Percentiles rank a stretch among this genome's conserved stretches.
phyloP scores from a whole-genome alignment of 2,888 invertebrate genomes.

The Polyploca ridens region DNA sequence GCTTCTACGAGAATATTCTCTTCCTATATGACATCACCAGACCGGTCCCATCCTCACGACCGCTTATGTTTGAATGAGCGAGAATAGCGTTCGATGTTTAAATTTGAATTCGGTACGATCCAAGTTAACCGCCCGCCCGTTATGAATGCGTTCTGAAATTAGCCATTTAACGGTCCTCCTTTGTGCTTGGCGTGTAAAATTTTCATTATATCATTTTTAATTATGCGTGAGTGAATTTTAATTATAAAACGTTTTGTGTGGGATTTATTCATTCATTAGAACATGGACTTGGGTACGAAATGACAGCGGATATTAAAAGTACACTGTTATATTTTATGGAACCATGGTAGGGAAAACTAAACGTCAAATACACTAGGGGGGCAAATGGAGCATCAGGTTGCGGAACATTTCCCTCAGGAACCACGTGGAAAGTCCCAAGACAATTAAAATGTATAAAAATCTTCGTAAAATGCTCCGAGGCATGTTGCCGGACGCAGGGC shows the following conservation, averaged over 20 bases:
- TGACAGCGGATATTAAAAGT: no score
- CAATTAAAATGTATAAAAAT: no score
- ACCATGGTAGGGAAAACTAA: no score
- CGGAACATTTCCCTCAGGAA: no score
- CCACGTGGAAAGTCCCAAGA: no score
- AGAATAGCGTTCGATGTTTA: conserved; percentile 28
- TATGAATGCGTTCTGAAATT: conserved; percentile 55
- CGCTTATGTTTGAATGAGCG: not conserved
- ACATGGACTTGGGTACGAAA: not conserved
- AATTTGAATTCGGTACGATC: conserved; percentile 49
- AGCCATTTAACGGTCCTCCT: conserved; percentile 47
- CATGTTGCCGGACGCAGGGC: no score
- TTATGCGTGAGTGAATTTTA: conserved; percentile 15
- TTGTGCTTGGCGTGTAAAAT: conserved; percentile 40
- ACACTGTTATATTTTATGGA: no score
- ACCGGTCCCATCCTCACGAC: not conserved
- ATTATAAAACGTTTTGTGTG: not conserved
- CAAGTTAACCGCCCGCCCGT: conserved; percentile 41
- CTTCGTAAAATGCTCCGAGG: no score
- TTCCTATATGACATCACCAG: not conserved
- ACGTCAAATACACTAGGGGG: no score
- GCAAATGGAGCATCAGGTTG: no score
- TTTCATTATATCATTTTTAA: conserved; percentile 26
- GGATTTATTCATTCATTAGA: not conserved
- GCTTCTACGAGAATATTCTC: not conserved